Conservation (phyloP, 2,888 invertebrate species). For the Drymonia ruficornis region DNA sequence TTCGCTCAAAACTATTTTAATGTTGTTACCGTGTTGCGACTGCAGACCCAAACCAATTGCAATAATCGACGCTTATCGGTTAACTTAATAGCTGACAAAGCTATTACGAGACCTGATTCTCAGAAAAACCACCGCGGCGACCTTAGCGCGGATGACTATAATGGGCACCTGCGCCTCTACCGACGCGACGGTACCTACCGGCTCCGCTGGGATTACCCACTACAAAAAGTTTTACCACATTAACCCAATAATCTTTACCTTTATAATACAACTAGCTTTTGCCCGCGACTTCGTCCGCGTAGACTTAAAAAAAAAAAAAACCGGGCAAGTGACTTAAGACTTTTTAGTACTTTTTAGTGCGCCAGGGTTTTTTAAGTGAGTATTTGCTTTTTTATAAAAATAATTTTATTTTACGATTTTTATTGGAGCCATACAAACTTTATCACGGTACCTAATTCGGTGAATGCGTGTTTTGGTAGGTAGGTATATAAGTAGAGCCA, state of each 20-base stretch:
- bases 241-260: conserved; percentile 29
- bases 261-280: conserved; percentile 20
- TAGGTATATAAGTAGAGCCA: no score
- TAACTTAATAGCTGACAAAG: conserved; percentile 48
- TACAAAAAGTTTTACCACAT: conserved; percentile 13
- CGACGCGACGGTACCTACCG: conserved; percentile 6
- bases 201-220: conserved; percentile 31
- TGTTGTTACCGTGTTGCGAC: conserved; percentile 31
- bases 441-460: no score
- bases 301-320: no score
- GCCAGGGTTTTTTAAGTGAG: no score
- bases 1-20: conserved; percentile 22
- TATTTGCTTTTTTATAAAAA: no score
- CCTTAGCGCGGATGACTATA: conserved; percentile 38
- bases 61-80: conserved; percentile 51
- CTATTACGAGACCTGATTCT: conserved; percentile 46
- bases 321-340: no score
- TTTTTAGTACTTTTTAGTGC: no score
- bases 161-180: conserved; percentile 27
- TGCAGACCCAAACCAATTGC: conserved; percentile 43
- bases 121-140: conserved; percentile 48
- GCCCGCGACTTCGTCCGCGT: no score
- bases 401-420: no score
- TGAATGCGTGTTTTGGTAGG: no score
- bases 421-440: no score